Percentiles rank a stretch among this genome's conserved stretches.
These are phyloP conservation scores for Carollia perspicillata DNA, from an alignment of 2,113 vertebrate genomes.

Conservation along the genomic window DNA sequence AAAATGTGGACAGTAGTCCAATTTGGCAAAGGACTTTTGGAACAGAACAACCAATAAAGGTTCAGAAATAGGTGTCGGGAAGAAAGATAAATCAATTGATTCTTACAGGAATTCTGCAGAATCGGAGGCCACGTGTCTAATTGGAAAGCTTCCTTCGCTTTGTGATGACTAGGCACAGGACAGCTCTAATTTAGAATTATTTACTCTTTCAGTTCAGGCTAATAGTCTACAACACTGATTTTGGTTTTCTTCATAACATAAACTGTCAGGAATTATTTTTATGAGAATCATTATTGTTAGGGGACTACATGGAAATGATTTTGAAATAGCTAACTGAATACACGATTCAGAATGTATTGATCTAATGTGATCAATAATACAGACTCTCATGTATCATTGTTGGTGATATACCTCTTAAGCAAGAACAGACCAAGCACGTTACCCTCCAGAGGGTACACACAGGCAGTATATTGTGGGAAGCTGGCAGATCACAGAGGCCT, in stretches of 20 bases:
- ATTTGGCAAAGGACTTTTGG: background rate
- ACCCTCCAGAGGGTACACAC: background rate
- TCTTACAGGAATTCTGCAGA: constrained; percentile 16
- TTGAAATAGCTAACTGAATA: background rate
- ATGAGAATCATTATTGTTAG: constrained; percentile 12
- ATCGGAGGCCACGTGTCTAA: background rate
- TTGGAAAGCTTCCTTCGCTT: background rate
- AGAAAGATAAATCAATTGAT: background rate
- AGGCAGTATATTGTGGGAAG: background rate
- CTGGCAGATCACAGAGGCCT: background rate
- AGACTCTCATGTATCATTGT: background rate
- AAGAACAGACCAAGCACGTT: background rate
- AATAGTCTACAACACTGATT: background rate
- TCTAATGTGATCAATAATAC: background rate
- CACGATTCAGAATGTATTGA: background rate
- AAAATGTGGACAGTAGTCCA: background rate
- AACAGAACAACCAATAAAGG: background rate
- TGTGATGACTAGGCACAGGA: background rate
- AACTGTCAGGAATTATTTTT: constrained; percentile 20
- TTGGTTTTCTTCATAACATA: constrained; percentile 6
- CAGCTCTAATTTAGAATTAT: constrained; percentile 29
- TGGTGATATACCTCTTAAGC: background rate
- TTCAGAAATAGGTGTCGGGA: background rate
- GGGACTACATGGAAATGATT: background rate
- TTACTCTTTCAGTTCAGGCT: background rate